Evolutionary conservation across 2,113 vertebrate species (phyloP).

Genomic region (Psammodynastes pulverulentus): DNA sequence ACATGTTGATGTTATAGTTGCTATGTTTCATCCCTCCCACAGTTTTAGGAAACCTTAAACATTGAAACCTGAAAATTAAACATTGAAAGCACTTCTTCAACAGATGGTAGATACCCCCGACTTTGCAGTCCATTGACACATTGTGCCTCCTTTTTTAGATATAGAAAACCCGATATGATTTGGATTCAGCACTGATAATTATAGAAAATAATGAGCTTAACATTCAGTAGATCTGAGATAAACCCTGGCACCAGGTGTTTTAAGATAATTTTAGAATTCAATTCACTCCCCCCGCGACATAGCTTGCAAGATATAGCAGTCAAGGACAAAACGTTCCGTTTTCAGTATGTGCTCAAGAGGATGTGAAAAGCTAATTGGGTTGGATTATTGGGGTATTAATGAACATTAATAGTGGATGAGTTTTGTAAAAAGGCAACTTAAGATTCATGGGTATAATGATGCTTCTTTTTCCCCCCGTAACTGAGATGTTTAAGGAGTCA

Average conservation of each 20-base stretch:
- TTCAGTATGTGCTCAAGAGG: conserved; percentile 27
- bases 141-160: background rate
- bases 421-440: conserved; percentile 30
- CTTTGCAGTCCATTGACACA: conserved; percentile 2
- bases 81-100: background rate
- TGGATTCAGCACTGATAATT: background rate
- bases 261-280: background rate
- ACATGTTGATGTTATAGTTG: background rate
- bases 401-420: conserved; percentile 35
- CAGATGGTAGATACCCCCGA: background rate
- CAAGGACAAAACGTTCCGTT: conserved; percentile 20
- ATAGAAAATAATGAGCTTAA: conserved; percentile 4
- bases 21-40: background rate
- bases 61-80: background rate
- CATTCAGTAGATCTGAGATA: background rate
- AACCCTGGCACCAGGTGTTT: background rate
- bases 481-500: conserved; percentile 25
- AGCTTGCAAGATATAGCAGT: conserved; percentile 8
- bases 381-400: conserved; percentile 42
- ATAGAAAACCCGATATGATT: background rate
- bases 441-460: conserved; percentile 35
- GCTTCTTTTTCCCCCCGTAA: background rate
- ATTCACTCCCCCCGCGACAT: background rate
- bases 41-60: background rate
- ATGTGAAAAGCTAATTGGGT: conserved; percentile 16